Evolutionary conservation across 2,113 vertebrate species (phyloP).

Genomic region (Mungos mungo): DNA sequence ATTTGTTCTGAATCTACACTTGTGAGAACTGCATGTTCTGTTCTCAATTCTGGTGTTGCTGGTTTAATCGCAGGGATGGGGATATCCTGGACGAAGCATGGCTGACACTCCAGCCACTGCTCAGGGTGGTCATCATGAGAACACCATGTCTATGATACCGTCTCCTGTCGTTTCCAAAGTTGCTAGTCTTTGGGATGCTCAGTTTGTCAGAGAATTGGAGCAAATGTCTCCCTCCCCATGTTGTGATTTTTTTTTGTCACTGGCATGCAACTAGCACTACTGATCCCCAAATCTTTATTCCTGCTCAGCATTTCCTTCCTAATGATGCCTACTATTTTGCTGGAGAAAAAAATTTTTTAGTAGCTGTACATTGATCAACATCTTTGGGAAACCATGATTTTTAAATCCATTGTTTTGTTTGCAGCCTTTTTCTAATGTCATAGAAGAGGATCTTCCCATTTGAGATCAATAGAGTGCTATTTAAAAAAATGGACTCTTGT

Average conservation of each 20-base stretch:
- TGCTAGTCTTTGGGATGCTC: not conserved
- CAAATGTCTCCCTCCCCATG: not conserved
- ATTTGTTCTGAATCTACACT: not conserved
- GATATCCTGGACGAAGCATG: not conserved
- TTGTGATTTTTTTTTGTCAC: not conserved
- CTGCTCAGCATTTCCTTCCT: not conserved
- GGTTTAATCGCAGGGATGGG: not conserved
- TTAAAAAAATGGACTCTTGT: not conserved
- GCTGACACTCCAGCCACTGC: not conserved
- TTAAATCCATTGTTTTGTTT: not conserved
- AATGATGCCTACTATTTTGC: not conserved
- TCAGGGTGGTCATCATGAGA: not conserved
- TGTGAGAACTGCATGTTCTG: not conserved
- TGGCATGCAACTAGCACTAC: not conserved
- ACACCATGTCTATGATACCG: not conserved
- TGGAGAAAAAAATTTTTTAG: not conserved
- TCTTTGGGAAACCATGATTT: slow-evolving; percentile 31
- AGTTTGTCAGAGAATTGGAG: not conserved
- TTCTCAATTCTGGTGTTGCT: not conserved
- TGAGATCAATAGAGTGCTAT: not conserved
- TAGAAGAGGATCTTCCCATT: not conserved
- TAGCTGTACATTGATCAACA: not conserved
- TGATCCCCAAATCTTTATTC: not conserved
- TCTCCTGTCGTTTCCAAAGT: not conserved
- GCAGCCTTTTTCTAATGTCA: not conserved